Evolutionary conservation across 92 coral and sea anemone genomes (phyloP).

Genomic region (Paramuricea clavata): DNA sequence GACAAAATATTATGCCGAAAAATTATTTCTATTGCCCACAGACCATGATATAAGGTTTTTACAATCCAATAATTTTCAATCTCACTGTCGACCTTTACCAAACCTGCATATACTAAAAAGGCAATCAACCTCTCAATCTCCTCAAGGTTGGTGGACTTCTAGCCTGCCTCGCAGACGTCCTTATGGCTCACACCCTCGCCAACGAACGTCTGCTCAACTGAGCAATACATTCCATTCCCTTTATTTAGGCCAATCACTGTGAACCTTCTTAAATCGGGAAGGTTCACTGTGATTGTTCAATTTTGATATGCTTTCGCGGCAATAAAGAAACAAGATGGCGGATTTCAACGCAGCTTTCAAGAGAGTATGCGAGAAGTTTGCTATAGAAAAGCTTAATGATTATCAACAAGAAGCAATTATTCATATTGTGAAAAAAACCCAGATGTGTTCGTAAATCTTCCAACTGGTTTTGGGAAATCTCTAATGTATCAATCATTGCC

Average conservation of each 20-base stretch:
- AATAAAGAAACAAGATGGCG: not conserved
- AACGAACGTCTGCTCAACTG: not conserved
- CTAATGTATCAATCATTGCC: conserved; percentile 34
- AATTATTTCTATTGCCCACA: too few relatives aligned
- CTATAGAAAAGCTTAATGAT: not conserved
- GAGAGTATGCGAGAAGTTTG: not conserved
- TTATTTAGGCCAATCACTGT: not conserved
- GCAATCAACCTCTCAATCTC: too few relatives aligned
- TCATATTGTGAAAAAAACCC: not conserved
- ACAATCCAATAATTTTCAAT: too few relatives aligned
- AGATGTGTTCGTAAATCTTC: conserved; percentile 29
- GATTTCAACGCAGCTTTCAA: not conserved
- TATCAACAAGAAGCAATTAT: not conserved
- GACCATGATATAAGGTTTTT: too few relatives aligned
- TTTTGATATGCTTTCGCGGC: not conserved
- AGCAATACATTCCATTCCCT: not conserved
- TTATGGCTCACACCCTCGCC: not conserved
- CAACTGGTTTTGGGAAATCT: conserved; percentile 44
- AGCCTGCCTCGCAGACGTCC: too few relatives aligned
- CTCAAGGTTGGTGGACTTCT: too few relatives aligned
- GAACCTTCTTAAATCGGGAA: conserved; percentile 2
- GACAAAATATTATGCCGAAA: too few relatives aligned
- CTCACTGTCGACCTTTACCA: too few relatives aligned
- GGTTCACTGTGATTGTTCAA: not conserved
- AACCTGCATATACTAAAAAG: too few relatives aligned